Evolutionary conservation across 2,888 invertebrate genomes (phyloP), one percentile per base, ranked within the genome.

Genomic region (Dicycla oo): DNA sequence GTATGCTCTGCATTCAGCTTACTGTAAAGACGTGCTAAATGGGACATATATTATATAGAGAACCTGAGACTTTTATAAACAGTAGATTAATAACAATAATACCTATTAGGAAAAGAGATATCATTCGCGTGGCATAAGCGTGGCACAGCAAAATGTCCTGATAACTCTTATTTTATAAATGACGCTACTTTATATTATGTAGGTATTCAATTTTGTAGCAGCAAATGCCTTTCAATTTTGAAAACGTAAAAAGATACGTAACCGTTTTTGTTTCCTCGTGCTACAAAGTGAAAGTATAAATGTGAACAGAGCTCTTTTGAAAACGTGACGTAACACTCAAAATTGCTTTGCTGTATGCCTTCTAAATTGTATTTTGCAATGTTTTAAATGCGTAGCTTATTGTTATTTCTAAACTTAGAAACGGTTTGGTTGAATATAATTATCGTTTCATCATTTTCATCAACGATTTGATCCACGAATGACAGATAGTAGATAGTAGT

Each of bases 261-360:
- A 73, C 71, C 43, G 53, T 62, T 73, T 71, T 75, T 68, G 61
- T 80, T 80, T 77, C 80, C 67, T 73, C 69, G 45, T 74, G 67
- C 75, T 57, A 53, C 43, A 67, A 72, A 84, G 84, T 70, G 83
- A 84, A 84, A 84, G 83, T 73, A 47, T 6, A 20, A 47, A 63
- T 15, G 30, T 47, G 45, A 56, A 49, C 51, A 57, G 60, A 68
- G 60, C 58, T 65, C 64, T 82, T 77, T 81, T 73, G 58, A 58
- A 75, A 67, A 70, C 54, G 60, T 85, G 74, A 75, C 65, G 81
- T 62, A 82, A 82, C 45, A 45, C 34, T 51, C 70, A 78, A 81
- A 61, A 81, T 74, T 72, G 58, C 71, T 69, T 38, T 34, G 23
- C 20, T 60, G 75, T 53, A 45, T 54, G 45, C 54, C 20, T 70